These are phyloP conservation scores for Protaetia brevitarsis DNA, from an alignment of 1,140 invertebrate species.

Conservation along the genomic window DNA sequence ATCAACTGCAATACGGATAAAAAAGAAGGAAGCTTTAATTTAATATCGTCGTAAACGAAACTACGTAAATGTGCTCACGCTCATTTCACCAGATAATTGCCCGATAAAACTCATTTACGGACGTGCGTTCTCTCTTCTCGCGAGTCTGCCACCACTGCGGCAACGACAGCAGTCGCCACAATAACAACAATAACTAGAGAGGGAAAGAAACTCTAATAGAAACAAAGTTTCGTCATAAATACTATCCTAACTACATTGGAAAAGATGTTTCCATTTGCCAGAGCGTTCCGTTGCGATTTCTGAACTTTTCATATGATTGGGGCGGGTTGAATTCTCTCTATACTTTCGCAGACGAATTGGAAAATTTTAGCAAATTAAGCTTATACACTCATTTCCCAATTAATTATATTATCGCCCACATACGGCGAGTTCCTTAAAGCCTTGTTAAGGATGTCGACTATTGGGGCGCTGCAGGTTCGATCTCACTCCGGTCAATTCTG, in stretches of 20 bases:
- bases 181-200: not conserved
- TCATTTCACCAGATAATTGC: slow-evolving; percentile 4
- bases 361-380: too few species aligned
- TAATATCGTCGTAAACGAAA: not conserved
- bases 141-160: not conserved
- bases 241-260: not conserved
- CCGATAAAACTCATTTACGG: slow-evolving; percentile 7
- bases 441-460: too few species aligned
- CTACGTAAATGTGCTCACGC: not conserved
- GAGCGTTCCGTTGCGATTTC: too few species aligned
- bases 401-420: too few species aligned
- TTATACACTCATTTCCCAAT: too few species aligned
- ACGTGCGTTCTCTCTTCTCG: not conserved
- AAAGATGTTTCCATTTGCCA: not conserved
- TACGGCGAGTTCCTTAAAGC: too few species aligned
- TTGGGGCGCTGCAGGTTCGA: too few species aligned
- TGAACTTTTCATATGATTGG: too few species aligned
- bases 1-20: too few species aligned
- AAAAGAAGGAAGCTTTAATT: slow-evolving; percentile 2
- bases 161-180: not conserved
- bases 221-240: slow-evolving; percentile 18
- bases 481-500: too few species aligned
- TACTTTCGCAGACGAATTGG: too few species aligned
- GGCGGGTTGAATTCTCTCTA: too few species aligned
- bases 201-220: not conserved